Evolutionary conservation across 1,140 invertebrate species (phyloP).

Genomic region (Platyscapa corneri): DNA sequence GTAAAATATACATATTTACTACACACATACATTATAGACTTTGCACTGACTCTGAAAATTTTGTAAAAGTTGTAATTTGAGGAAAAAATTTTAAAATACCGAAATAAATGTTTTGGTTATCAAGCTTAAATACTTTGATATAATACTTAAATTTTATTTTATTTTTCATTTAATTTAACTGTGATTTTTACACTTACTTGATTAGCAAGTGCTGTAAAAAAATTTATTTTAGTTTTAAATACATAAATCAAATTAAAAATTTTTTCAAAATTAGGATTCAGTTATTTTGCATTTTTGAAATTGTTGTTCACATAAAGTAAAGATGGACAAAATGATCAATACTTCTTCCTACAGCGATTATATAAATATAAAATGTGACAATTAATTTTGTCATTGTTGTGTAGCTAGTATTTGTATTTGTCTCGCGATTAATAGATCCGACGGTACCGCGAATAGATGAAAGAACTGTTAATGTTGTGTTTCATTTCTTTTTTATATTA

Average conservation of each 20-base stretch:
- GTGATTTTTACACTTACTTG: neutral
- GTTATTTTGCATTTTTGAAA: neutral
- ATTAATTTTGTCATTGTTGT: conserved; percentile 21
- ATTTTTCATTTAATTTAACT: no score
- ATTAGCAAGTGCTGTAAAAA: neutral
- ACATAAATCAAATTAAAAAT: neutral
- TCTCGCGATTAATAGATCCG: conserved; percentile 14
- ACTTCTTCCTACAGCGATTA: conserved; percentile 19
- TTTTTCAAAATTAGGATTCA: conserved; percentile 11
- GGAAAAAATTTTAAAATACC: neutral
- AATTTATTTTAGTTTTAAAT: neutral
- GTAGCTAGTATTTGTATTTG: conserved; percentile 7
- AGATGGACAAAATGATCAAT: neutral
- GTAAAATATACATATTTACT: conserved; percentile 23
- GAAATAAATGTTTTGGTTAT: no score
- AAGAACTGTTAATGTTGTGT: conserved; percentile 24
- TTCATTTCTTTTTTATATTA: conserved; percentile 39
- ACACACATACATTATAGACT: neutral
- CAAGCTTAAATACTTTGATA: no score
- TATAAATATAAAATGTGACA: conserved; percentile 38
- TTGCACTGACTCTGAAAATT: conserved; percentile 7
- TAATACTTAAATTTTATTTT: no score
- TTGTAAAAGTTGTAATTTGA: conserved; percentile 28
- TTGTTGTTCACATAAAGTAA: neutral
- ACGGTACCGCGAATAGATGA: neutral